Evolutionary conservation across 2,797 vertebrate genomes (phyloP).

Genomic region (Galago senegalensis): DNA sequence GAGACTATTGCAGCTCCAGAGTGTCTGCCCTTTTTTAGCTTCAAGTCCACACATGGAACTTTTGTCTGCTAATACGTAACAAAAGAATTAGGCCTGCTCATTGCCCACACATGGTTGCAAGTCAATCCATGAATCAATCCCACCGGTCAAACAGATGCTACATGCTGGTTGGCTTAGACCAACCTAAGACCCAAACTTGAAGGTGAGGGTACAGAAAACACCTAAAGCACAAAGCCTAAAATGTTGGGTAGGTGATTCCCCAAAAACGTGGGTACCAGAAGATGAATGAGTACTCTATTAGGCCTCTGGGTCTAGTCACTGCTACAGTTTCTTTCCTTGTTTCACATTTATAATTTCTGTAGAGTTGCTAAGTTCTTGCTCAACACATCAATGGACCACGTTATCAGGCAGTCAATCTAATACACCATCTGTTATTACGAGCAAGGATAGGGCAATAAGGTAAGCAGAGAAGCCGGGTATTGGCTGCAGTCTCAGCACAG

Average conservation of each 20-base stretch:
- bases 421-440: background rate
- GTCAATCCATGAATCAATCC: background rate
- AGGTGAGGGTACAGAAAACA: background rate
- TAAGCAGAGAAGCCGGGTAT: background rate
- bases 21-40: background rate
- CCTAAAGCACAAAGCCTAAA: background rate
- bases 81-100: background rate
- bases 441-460: background rate
- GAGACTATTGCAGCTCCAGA: background rate
- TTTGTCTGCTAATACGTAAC: background rate
- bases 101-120: background rate
- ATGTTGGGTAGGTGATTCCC: background rate
- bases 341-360: background rate
- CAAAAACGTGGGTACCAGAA: background rate
- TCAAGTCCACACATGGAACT: background rate
- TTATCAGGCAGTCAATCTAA: background rate
- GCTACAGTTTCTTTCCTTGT: background rate
- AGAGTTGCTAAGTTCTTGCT: background rate
- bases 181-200: background rate
- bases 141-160: background rate
- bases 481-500: background rate
- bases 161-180: background rate
- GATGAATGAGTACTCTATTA: background rate
- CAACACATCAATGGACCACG: background rate
- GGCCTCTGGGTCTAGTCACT: background rate